Evolutionary conservation across 2,113 vertebrate species (phyloP).

Genomic region (Amphiprion ocellaris): DNA sequence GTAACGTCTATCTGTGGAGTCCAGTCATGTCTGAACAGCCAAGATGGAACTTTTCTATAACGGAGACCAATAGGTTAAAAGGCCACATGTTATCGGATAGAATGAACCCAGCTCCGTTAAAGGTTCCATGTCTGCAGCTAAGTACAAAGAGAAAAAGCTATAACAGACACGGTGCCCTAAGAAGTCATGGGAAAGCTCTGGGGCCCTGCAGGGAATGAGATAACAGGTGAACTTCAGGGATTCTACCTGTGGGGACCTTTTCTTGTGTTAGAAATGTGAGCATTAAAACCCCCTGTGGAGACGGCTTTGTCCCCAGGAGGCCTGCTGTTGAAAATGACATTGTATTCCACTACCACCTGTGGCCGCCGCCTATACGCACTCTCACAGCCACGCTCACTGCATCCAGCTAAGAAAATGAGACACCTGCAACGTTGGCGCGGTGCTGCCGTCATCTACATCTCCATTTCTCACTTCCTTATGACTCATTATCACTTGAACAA

Average conservation of each 20-base stretch:
- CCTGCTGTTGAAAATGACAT: constrained; percentile 34
- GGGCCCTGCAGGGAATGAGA: constrained; percentile 46
- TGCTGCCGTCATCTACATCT: constrained; percentile 20
- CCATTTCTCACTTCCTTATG: constrained; percentile 31
- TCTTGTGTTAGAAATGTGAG: constrained; percentile 45
- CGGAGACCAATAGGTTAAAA: constrained; percentile 1
- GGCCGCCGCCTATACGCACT: constrained; percentile 11
- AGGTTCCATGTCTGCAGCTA: constrained; percentile 19
- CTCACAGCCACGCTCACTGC: not conserved
- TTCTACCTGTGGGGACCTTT: constrained; percentile 51
- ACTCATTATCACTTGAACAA: constrained; percentile 50
- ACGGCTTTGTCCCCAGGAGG: constrained; percentile 49
- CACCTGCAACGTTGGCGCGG: not conserved
- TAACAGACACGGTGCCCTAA: constrained; percentile 7
- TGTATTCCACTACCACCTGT: constrained; percentile 35
- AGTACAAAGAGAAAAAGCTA: constrained; percentile 14
- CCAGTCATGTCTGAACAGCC: not conserved
- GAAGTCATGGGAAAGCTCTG: constrained; percentile 33
- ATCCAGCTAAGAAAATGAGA: constrained; percentile 19
- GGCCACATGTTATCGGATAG: not conserved
- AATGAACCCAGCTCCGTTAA: constrained; percentile 1
- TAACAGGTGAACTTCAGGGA: constrained; percentile 60
- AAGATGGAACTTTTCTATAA: constrained; percentile 4
- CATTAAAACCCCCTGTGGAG: constrained; percentile 37
- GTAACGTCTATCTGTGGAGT: not conserved